phyloP scores from a whole-genome alignment of 2,888 invertebrate genomes.

The Tribolium freemani region DNA sequence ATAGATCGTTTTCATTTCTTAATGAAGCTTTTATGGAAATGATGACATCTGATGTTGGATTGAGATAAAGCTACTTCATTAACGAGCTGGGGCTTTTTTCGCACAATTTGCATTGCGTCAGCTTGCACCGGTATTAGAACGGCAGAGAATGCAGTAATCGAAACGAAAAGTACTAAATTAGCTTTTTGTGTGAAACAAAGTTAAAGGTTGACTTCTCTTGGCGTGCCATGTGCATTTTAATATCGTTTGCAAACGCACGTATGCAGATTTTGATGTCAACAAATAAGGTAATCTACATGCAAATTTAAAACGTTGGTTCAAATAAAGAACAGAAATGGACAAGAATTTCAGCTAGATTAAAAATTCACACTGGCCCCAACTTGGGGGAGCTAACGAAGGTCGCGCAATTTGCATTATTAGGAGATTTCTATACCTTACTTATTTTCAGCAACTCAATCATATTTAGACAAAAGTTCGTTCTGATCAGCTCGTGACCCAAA shows the following conservation, averaged over 20 bases:
- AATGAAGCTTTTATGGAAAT: conserved; percentile 48
- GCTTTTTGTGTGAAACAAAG: background rate
- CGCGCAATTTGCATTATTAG: background rate
- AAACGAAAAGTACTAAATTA: conserved; percentile 4
- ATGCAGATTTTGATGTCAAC: conserved; percentile 17
- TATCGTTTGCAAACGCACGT: conserved; percentile 3
- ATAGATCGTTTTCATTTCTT: conserved; percentile 47
- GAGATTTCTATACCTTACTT: background rate
- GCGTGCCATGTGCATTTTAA: conserved; percentile 2
- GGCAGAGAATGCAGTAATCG: conserved; percentile 5
- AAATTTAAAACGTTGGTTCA: conserved; percentile 3
- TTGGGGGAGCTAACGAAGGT: background rate
- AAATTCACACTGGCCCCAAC: background rate
- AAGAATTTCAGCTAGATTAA: background rate
- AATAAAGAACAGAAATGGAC: conserved; percentile 3
- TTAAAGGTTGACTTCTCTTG: background rate
- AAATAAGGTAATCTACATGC: conserved; percentile 20
- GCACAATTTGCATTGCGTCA: conserved; percentile 42
- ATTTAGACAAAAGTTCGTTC: no score
- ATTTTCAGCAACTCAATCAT: background rate
- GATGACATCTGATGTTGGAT: conserved; percentile 45
- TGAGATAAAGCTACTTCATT: conserved; percentile 46
- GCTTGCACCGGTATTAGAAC: conserved; percentile 42
- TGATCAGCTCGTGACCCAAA: no score
- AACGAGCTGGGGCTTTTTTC: conserved; percentile 33